Evolutionary conservation across 2,888 invertebrate genomes (phyloP), one percentile per base, ranked within the genome.

Genomic region (Proisotoma minuta): DNA sequence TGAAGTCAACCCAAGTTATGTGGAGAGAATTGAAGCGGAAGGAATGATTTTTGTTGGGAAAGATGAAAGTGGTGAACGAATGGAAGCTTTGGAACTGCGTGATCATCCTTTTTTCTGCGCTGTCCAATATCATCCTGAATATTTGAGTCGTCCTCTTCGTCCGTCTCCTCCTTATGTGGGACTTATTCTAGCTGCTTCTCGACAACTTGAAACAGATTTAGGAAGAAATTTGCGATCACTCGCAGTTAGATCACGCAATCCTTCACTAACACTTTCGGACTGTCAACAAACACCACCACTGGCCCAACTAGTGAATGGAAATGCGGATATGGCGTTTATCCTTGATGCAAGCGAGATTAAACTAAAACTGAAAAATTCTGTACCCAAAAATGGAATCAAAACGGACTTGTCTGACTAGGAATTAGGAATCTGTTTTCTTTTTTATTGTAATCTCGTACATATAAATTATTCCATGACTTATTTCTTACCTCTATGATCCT

Each of bases 101-200:
- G 84, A 82, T 57, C 98, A 99, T 80, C 90, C 89, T 0, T 99
- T 89, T 78, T 99, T 89, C 77, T 89, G 97, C 3, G 90, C 90
- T 0, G 95, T 95, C 1, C 99, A 99, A 79, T 99, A 89, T 80
- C 99, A 99, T 79, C 99, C 99, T 0, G 99, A 99, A 78, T 99
- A 98, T 78, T 81, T 95, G 65, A 93, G 94, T 0, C 82, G 96
- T 1, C 96, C 96, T 0, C 78, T 95, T 69, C 86, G 85, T 57
- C 95, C 97, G 0, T 96, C 96, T 23, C 93, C 98, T 2, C 95
- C 95, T 5, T 99, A 97, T 79, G 81, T 97, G 70, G 99, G 99
- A 68, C 82, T 99, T 2, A 86, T 99, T 73, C 81, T 98, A 66
- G 96, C 98, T 4, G 86, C 95, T 0, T 85, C 87, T 59, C 89